Base-by-base conservation (phyloP, 2,797 vertebrate genomes). In the Alfaro cultratus region DNA sequence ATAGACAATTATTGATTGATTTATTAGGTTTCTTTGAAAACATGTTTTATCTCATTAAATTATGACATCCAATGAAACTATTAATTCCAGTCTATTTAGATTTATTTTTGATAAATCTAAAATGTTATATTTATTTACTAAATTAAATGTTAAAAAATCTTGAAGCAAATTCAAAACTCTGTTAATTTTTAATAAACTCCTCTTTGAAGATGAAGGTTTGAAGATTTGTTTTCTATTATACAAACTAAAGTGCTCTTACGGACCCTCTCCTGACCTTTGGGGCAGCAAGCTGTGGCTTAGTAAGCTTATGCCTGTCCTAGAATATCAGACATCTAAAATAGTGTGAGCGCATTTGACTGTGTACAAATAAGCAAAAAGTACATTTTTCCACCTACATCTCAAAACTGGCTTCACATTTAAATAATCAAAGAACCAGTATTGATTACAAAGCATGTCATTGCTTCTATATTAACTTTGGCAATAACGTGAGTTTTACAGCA, bases 401-500 rank as follows among this genome's bases (percentile, higher is more conserved):
- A 73, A 60, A 87, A 88, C 74, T 85, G 47, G 51, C 49, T 74
- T 74, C 51, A 64, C 39, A 47, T 49, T 74, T 79, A 53, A 87
- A 83, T 76, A 57, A 84, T 76, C 86, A 47, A 87, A 85, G 49
- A 86, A 79, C 71, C 79, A 89, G 85, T 80, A 84, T 86, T 83
- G 83, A 86, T 87, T 23, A 80, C 7, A 43, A 76, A 26, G 23
- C 16, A 67, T 77, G 26, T 80, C 83, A 85, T 31, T 41, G 29
- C 53, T 77, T 64, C 76, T 75, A 70, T 53, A 71, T 51, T 80
- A 79, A 87, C 83, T 81, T 75, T 55, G 36, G 46, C 80, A 85
- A 83, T 84, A 78, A 70, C 49, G 87, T 88, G 83, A 87, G 51
- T 79, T 88, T 85, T 81, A 82, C 90, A 81, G 67, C 89, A 75